phyloP scores from a whole-genome alignment of 1,140 invertebrate genomes.

The Antheraea mylitta region DNA sequence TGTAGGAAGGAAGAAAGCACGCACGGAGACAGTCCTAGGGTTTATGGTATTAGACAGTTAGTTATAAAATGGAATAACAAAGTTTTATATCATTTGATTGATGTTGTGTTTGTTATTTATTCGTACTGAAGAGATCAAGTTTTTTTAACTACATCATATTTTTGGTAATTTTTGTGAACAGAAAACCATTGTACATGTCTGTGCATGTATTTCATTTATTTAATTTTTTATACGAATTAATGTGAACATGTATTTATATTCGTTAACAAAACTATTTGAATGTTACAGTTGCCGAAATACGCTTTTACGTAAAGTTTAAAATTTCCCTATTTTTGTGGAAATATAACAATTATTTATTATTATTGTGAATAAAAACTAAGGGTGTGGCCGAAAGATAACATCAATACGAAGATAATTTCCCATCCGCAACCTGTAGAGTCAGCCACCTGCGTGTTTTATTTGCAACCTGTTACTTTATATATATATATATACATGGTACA shows the following conservation, averaged over 20 bases:
- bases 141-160: too few species aligned
- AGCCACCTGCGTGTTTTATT: conserved; percentile 37
- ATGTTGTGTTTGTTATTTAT: too few species aligned
- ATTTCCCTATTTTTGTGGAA: not conserved
- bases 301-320: not conserved
- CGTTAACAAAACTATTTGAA: not conserved
- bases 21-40: too few species aligned
- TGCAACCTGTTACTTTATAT: conserved; percentile 54
- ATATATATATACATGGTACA: conserved; percentile 3
- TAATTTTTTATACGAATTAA: too few species aligned
- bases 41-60: too few species aligned
- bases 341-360: not conserved
- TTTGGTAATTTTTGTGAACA: too few species aligned
- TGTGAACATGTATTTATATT: not conserved
- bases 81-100: too few species aligned
- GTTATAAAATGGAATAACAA: too few species aligned
- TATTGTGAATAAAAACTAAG: conserved; percentile 13
- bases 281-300: not conserved
- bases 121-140: too few species aligned
- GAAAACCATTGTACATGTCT: too few species aligned
- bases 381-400: conserved; percentile 34
- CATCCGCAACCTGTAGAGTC: conserved; percentile 51
- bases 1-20: too few species aligned
- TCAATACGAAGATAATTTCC: conserved; percentile 21
- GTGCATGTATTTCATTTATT: too few species aligned